Base-by-base conservation (phyloP, 1,140 invertebrate genomes). In the Orchesella cincta region DNA sequence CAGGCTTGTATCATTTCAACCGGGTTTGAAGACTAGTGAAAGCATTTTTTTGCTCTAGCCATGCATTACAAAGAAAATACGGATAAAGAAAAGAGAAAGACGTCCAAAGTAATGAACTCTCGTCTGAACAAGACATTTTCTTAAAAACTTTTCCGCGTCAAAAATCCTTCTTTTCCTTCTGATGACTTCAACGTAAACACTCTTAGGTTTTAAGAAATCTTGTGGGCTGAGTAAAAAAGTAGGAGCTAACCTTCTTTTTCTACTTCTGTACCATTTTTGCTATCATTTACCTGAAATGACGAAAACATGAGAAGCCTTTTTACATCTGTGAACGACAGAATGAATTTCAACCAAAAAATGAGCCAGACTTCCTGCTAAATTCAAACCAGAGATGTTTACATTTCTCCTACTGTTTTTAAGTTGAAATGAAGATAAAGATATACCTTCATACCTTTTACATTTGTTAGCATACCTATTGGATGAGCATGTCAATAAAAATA, bases 271-370 rank as follows among this genome's bases (percentile, higher is more conserved):
- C 23, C 52, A n/a, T n/a, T 57, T 8, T n/a, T 57, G 52, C 8
- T 57, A 57, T 57, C 52, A 57, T 57, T 57, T 57, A n/a, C 14
- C 52, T 57, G 23, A 57, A 57, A 57, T 57, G 52, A 57, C 12
- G 5, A 46, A 46, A 46, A 46, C 39, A 46, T 18, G 52, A 57
- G 52, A 57, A 57, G 23, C 52, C 14, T 57, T 57, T 46, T n/a
- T 57, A 57, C 23, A 14, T 12, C 23, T 18, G 14, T 18, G 52
- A 8, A 14, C 52, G 23, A 57, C 52, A 26, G 52, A 57, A 57
- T 57, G 52, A 57, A n/a, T 57, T 57, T 57, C 52, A 14, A 46
- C 8, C 8, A 20, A 46, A 12, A 46, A 46, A 46, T 20, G 8
- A 46, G 39, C 20, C 8, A 46, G 20, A 46, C 8, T 46, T 12